Evolutionary conservation across 2,797 vertebrate genomes (phyloP), one percentile per base, ranked within the genome.

Genomic region (Phaenicophaeus curvirostris): DNA sequence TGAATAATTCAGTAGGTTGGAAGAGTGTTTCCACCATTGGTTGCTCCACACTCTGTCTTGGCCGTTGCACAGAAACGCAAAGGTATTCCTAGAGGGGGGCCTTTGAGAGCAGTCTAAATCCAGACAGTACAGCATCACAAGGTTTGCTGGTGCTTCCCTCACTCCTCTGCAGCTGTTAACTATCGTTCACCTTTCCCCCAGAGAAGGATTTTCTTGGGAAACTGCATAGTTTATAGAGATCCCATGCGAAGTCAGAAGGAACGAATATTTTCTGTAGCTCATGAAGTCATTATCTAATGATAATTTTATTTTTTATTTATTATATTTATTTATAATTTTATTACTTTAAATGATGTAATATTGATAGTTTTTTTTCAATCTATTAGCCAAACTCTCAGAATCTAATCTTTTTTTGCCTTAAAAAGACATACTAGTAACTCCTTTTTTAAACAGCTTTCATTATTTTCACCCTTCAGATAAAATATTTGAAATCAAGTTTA

Each of bases 351-450:
- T 63, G 20, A 28, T 58, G 10, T 33, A 55, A 41, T 50, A 57
- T 12, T 30, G 2, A n/a, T 0, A n/a, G n/a, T n/a, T n/a, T 1
- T 87, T 65, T 72, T 20, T 28, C 33, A 31, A 6, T 13, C 4
- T 58, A 27, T 51, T 82, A 31, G 53, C 2, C 4, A 73, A 89
- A 67, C 11, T 59, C 11, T 58, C 6, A 58, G n/a, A 85, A 58
- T 54, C 24, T 11, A 73, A 30, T 69, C 9, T 53, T 48, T 55
- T 63, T 85, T 66, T 31, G 3, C 19, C 24, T 63, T 16, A n/a
- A 67, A 10, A 6, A 2, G 9, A 53, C 6, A 48, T 31, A 14
- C 11, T 9, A 31, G 2, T 33, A 59, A 44, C 59, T 53, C 6
- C 2, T 51, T 53, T 5, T 81, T 92, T 81, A 37, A 9, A 51